Evolutionary conservation across 2,888 invertebrate species (phyloP), one percentile per base, ranked within the genome.

Genomic region (Limenitis camilla): DNA sequence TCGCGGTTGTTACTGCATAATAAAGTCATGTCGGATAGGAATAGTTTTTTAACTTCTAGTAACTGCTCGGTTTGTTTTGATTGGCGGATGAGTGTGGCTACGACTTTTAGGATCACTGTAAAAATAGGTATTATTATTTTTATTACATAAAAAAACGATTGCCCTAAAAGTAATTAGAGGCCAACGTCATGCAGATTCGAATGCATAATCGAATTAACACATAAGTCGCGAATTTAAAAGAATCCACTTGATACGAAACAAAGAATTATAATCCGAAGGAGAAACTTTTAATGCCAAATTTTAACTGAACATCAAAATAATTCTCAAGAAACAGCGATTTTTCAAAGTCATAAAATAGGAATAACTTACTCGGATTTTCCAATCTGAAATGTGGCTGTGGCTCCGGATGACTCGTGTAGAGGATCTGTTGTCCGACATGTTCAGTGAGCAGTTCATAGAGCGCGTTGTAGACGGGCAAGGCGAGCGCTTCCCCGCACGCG

Each of bases 371-470:
- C 67, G 98, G 97, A 88, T 98, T 98, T 88, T 99, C 98, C 46
- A 99, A 89, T 53, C 97, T 90, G 86, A 95, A 97, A 77, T 96
- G 96, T 59, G 95, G 95, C 84, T 98, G 98, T 10, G 98, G 97
- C 78, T 98, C 98, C 0, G 97, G 94, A 79, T 98, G 98, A 72
- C 94, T 93, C 32, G 96, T 95, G 78, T 97, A 97, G 46, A 96
- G 89, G 66, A 98, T 96, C 84, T 97, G 97, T 76, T 97, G 96
- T 62, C 95, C 96, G 65, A 99, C 96, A 74, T 97, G 96, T 81
- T 99, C 99, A 4, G 98, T 98, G 90, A 99, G 92, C 76, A 98
- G 95, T 91, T 99, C 99, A 88, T 97, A 99, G 45, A 99, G 92
- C 60, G 97, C 98, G 89, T 99, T 99, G 90, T 99, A 99, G 1